Evolutionary conservation across 2,888 invertebrate species (phyloP).

Genomic region (Ormyrus nitidulus): DNA sequence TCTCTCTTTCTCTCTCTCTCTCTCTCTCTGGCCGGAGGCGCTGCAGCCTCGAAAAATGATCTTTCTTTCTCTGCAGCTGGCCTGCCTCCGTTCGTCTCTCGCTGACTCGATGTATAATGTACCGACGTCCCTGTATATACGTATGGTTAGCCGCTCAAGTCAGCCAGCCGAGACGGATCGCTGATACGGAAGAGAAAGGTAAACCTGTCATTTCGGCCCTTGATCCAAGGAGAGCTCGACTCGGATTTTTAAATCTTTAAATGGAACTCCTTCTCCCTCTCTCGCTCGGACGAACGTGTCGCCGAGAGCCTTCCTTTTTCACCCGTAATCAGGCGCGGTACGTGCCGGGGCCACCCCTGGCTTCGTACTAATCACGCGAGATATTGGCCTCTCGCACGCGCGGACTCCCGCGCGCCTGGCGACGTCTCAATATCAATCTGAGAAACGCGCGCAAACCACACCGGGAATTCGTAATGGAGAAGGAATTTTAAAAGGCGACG

Average conservation of each 20-base stretch:
- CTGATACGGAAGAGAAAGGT: conserved; percentile 40
- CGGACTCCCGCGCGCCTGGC: no score
- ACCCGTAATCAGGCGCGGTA: background rate
- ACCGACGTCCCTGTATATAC: background rate
- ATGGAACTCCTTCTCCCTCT: background rate
- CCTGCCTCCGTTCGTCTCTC: no score
- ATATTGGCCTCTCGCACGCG: no score
- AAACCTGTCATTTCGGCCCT: conserved; percentile 26
- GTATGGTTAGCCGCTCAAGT: background rate
- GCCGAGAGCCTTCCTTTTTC: background rate
- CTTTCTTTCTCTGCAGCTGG: background rate
- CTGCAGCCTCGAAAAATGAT: conserved; percentile 43
- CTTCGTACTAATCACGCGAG: background rate
- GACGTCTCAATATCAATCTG: no score
- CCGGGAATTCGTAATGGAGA: no score
- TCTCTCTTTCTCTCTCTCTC: conserved; percentile 2
- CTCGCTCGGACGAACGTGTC: background rate
- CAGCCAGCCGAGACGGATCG: conserved; percentile 21
- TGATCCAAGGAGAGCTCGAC: background rate
- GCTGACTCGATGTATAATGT: no score
- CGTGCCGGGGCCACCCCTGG: background rate
- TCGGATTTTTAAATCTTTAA: background rate
- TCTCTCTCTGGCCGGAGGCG: background rate
- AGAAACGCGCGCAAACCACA: no score
- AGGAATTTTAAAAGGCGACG: no score